Evolutionary conservation across 2,888 invertebrate genomes (phyloP).

Genomic region (Himalopsyche tibetana): DNA sequence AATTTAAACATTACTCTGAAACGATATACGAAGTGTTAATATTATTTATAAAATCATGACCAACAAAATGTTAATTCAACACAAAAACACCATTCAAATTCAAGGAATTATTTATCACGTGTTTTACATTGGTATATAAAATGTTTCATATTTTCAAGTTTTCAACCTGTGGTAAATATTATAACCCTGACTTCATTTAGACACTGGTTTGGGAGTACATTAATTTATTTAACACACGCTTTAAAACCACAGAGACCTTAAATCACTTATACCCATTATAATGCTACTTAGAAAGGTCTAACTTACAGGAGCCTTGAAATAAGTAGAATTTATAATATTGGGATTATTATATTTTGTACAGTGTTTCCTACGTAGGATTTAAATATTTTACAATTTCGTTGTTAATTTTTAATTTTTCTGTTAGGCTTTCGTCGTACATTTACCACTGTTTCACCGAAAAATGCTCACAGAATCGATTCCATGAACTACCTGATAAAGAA

Average conservation of each 20-base stretch:
- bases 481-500: too few species aligned
- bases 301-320: too few species aligned
- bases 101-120: background rate
- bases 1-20: background rate
- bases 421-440: too few species aligned
- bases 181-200: conserved; percentile 1
- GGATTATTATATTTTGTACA: too few species aligned
- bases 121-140: background rate
- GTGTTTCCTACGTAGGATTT: too few species aligned
- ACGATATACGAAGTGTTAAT: background rate
- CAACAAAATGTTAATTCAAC: background rate
- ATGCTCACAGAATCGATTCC: too few species aligned
- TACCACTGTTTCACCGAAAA: too few species aligned
- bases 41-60: too few species aligned
- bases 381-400: too few species aligned
- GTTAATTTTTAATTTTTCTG: too few species aligned
- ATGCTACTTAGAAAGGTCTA: background rate
- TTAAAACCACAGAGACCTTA: background rate
- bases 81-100: background rate
- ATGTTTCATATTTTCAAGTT: background rate
- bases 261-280: conserved; percentile 1
- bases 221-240: background rate
- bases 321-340: too few species aligned
- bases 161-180: background rate
- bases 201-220: background rate